A percentile compares a stretch with the other conserved stretches of the same genome.
Evolutionary conservation across 1,140 invertebrate species (phyloP).

Genomic region (Pantala flavescens): DNA sequence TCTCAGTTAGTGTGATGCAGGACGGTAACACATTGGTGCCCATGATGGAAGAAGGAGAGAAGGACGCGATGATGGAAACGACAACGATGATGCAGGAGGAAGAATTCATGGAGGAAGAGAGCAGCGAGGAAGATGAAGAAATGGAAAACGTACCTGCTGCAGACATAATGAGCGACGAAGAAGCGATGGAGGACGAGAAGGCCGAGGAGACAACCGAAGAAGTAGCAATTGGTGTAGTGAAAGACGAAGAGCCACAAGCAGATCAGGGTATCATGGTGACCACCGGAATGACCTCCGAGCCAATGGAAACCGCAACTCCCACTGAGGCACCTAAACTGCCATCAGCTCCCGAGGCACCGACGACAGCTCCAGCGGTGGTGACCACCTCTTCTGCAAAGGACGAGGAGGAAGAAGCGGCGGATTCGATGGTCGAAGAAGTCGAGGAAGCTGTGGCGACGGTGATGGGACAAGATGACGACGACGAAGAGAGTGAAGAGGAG

Average conservation of each 20-base stretch:
- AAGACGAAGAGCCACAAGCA: not conserved
- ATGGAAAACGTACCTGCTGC: not conserved
- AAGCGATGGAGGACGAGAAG: not conserved
- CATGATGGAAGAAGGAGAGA: not conserved
- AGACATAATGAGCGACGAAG: not conserved
- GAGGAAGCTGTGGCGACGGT: conserved; percentile 2
- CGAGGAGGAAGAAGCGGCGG: conserved; percentile 14
- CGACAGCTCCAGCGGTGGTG: not conserved
- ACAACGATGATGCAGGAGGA: not conserved
- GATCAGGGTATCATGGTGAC: not conserved
- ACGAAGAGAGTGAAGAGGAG: conserved; percentile 7
- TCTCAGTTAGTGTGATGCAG: not conserved
- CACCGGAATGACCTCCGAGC: not conserved
- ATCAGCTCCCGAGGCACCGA: not conserved
- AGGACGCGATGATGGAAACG: not conserved
- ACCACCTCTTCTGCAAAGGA: not conserved
- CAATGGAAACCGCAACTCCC: not conserved
- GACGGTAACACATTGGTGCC: not conserved
- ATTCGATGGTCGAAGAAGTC: not conserved
- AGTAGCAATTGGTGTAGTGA: not conserved
- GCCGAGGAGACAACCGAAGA: not conserved
- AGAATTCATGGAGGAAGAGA: not conserved
- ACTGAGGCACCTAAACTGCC: not conserved
- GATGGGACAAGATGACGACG: not conserved
- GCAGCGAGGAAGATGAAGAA: not conserved